A percentile compares a stretch with the other conserved stretches of the same genome.
Evolutionary conservation across 2,888 invertebrate species (phyloP).

Genomic region (Lumbricus terrestris): DNA sequence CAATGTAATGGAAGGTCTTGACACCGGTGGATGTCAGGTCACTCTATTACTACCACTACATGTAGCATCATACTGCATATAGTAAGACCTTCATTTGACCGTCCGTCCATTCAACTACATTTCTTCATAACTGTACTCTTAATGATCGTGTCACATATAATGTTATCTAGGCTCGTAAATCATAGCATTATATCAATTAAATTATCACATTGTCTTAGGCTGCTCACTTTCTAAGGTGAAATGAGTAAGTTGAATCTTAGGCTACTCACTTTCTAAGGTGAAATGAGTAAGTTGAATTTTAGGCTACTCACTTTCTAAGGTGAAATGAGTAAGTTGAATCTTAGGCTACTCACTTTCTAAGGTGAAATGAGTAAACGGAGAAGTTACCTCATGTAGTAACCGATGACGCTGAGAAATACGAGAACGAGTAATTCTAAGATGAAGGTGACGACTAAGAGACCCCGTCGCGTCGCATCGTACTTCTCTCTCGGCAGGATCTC

Average conservation of each 20-base stretch:
- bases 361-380: not conserved
- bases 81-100: too few species aligned
- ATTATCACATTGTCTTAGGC: too few species aligned
- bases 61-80: too few species aligned
- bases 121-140: too few species aligned
- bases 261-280: not conserved
- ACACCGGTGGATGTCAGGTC: too few species aligned
- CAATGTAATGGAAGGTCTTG: too few species aligned
- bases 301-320: not conserved
- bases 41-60: too few species aligned
- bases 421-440: conserved; percentile 58
- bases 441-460: conserved; percentile 55
- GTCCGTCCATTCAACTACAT: too few species aligned
- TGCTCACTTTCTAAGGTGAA: too few species aligned
- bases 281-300: not conserved
- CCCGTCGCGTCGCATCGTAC: conserved; percentile 9
- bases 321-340: not conserved
- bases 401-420: conserved; percentile 58
- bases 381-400: conserved; percentile 59
- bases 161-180: not conserved
- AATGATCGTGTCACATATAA: too few species aligned
- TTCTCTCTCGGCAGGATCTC: not conserved
- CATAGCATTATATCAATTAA: not conserved
- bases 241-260: too few species aligned
- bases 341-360: not conserved